These are phyloP conservation scores for Cetonia aurata DNA, from an alignment of 2,888 invertebrate genomes.

Conservation along the genomic window DNA sequence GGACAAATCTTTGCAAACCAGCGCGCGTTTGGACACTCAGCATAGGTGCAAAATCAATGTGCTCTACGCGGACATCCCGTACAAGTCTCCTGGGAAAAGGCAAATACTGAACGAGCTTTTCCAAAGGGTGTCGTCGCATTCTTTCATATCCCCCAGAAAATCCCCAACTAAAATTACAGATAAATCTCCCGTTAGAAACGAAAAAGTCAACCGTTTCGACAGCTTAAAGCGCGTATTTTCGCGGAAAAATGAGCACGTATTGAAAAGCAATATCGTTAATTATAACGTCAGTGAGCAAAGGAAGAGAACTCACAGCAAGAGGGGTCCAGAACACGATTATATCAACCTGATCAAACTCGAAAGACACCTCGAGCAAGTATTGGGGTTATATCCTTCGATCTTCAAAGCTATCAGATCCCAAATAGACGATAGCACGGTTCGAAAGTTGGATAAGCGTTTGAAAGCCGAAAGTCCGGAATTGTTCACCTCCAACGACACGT, in stretches of 20 bases:
- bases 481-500: constrained; percentile 38
- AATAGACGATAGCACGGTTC: constrained; percentile 31
- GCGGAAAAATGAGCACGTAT: constrained; percentile 10
- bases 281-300: constrained; percentile 17
- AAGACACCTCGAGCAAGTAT: constrained; percentile 42
- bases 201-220: constrained; percentile 23
- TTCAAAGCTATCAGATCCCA: constrained; percentile 44
- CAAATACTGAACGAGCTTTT: constrained; percentile 11
- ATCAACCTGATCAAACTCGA: constrained; percentile 42
- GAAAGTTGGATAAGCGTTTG: constrained; percentile 22
- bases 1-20: constrained; percentile 44
- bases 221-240: constrained; percentile 26
- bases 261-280: neutral
- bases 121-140: constrained; percentile 35
- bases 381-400: constrained; percentile 43
- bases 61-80: constrained; percentile 21
- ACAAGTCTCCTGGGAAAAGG: constrained; percentile 1
- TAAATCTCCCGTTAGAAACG: neutral
- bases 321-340: constrained; percentile 35
- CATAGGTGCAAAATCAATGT: constrained; percentile 14
- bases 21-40: constrained; percentile 4
- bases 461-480: constrained; percentile 31
- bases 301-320: constrained; percentile 5
- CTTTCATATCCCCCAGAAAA: constrained; percentile 19
- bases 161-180: neutral